These are phyloP conservation scores for Gymnogyps californianus DNA, from an alignment of 2,113 vertebrate species.

Conservation along the genomic window DNA sequence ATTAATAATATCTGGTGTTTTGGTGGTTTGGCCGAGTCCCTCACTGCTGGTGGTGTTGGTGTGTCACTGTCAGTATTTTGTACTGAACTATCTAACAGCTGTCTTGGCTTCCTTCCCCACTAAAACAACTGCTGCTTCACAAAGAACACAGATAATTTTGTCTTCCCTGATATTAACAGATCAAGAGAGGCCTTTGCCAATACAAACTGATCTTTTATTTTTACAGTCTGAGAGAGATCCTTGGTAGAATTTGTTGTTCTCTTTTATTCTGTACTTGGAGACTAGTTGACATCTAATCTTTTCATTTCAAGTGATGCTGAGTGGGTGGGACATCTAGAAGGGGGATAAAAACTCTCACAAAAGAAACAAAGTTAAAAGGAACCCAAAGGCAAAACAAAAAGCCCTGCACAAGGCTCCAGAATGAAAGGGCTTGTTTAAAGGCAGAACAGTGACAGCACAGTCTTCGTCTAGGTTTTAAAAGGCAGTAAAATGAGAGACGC, in stretches of 20 bases:
- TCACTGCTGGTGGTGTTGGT: slow-evolving; percentile 28
- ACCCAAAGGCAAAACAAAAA: slow-evolving; percentile 46
- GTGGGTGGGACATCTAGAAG: slow-evolving; percentile 42
- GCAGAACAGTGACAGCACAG: slow-evolving; percentile 28
- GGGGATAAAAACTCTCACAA: slow-evolving; percentile 18
- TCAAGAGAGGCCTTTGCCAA: slow-evolving; percentile 46
- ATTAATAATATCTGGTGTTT: slow-evolving; percentile 17
- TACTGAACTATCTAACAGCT: slow-evolving; percentile 46
- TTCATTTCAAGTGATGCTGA: slow-evolving; percentile 37
- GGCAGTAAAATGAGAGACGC: not conserved
- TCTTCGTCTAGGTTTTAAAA: not conserved
- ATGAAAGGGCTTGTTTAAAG: slow-evolving; percentile 45
- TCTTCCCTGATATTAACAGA: slow-evolving; percentile 61
- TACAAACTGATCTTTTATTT: slow-evolving; percentile 54
- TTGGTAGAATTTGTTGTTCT: slow-evolving; percentile 46
- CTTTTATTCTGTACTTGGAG: slow-evolving; percentile 16
- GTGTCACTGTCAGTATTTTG: slow-evolving; percentile 40
- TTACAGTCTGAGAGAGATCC: slow-evolving; percentile 18
- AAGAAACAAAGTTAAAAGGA: slow-evolving; percentile 47
- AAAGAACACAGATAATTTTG: slow-evolving; percentile 60
- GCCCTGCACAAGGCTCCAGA: slow-evolving; percentile 23
- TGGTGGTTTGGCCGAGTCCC: not conserved
- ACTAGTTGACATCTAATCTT: slow-evolving; percentile 16
- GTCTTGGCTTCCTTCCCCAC: slow-evolving; percentile 46
- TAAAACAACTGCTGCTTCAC: slow-evolving; percentile 57